A percentile compares a stretch with the other conserved stretches of the same genome.
Conservation (phyloP, 2,113 vertebrate species). For the Trematocara macrostoma region DNA sequence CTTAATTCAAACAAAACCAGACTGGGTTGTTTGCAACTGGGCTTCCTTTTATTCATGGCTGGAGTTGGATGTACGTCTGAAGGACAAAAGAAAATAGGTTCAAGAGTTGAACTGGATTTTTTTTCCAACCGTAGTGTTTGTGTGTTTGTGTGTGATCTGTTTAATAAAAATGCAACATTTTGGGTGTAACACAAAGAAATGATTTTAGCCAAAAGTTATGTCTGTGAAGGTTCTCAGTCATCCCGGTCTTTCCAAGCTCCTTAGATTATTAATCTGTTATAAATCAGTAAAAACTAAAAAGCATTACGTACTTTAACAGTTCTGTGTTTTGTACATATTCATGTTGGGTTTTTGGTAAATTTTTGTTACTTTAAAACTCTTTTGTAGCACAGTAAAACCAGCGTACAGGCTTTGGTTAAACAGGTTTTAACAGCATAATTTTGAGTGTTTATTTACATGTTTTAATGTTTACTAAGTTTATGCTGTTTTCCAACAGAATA, state of each 20-base stretch:
- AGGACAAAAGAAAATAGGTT: neutral
- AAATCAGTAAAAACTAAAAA: neutral
- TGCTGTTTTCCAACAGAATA: neutral
- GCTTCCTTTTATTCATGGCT: neutral
- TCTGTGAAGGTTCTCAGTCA: neutral
- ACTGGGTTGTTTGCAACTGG: neutral
- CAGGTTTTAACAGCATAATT: neutral
- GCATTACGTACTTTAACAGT: neutral
- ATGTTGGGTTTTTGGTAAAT: neutral
- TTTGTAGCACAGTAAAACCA: neutral
- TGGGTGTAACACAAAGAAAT: neutral
- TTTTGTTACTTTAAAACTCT: neutral
- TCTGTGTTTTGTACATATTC: neutral
- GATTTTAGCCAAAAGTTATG: neutral
- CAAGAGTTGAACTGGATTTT: neutral
- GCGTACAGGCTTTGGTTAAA: neutral
- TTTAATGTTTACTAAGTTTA: neutral
- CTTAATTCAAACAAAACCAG: constrained; percentile 25
- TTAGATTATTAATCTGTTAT: neutral
- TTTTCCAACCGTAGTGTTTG: neutral
- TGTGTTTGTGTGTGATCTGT: neutral
- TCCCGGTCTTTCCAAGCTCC: neutral
- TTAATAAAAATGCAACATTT: neutral
- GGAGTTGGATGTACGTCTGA: neutral
- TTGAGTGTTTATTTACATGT: neutral